Base-by-base conservation (phyloP, 37 sponge, comb jelly and placozoan genomes). In the Halichondria panicea region DNA sequence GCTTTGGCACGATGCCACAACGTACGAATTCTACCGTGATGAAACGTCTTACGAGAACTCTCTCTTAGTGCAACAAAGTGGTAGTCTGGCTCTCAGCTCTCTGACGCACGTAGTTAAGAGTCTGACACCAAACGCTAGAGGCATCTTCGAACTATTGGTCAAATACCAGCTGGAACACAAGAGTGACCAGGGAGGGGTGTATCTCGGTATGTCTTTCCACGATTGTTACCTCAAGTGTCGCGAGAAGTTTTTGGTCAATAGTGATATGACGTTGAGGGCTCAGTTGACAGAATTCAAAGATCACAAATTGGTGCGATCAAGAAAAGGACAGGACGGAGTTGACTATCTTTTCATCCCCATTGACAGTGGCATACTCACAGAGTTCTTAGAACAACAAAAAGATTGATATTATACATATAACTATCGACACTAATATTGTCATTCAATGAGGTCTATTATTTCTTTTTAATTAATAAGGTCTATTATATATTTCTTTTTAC, bases 251-350 rank as follows among this genome's bases (percentile, higher is more conserved):
- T 84, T 98, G 11, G 99, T 95, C 30, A 95, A 75, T 64, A 98
- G 89, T 55, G 93, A 95, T 21, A 43, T 79, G 62, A 79, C 99
- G 4, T 70, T 98, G 18, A 43, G 89, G 21, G 69, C 91, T 13
- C 96, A 98, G 50, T 82, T 98, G 50, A 93, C 89, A 0, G 99
- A 98, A 76, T 98, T 98, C 63, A 36, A 19, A 18, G 99, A 98
- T 63, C 99, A 98, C 80, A 93, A 86, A 52, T 63, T 98, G 81
- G 76, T 98, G 24, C 81, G 77, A 37, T 82, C 82, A 8, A 68
- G 70, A 4, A 86, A 85, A 22, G 91, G 88, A 38, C 58, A 72
- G 0, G 92, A 90, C 63, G 94, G 91, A n/a, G 73, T 81, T 3
- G 94, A 93, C 31, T 82, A 88, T 40, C 75, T 93, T 11, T 42